Conservation (phyloP, 2,888 invertebrate genomes). For the Choreutis nemorana region DNA sequence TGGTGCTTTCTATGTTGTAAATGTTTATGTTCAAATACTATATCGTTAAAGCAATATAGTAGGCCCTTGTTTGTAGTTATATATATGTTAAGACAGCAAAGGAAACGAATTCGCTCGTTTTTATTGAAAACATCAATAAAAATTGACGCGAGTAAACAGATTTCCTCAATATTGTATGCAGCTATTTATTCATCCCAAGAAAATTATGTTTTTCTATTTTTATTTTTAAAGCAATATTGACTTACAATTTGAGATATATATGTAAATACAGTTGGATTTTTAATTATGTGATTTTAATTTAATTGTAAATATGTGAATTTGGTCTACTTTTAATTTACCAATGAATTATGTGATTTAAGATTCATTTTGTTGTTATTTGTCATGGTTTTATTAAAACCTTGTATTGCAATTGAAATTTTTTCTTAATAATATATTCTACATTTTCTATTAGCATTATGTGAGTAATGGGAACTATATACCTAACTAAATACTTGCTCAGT, state of each 20-base stretch:
- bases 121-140: slow-evolving; percentile 21
- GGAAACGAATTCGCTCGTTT: slow-evolving; percentile 30
- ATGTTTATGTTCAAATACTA: slow-evolving; percentile 21
- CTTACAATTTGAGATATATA: background rate
- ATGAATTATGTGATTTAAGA: slow-evolving; percentile 47
- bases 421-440: too few relatives aligned
- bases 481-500: too few relatives aligned
- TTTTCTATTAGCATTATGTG: too few relatives aligned
- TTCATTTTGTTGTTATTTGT: too few relatives aligned
- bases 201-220: slow-evolving; percentile 2
- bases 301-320: slow-evolving; percentile 58
- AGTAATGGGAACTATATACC: too few relatives aligned
- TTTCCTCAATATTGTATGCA: background rate
- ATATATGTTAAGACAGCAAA: slow-evolving; percentile 10
- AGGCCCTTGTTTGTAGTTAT: slow-evolving; percentile 18
- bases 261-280: background rate
- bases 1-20: slow-evolving; percentile 49
- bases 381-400: too few relatives aligned
- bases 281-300: slow-evolving; percentile 16
- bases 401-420: too few relatives aligned
- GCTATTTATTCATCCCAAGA: background rate
- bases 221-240: slow-evolving; percentile 8
- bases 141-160: slow-evolving; percentile 1
- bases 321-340: too few relatives aligned
- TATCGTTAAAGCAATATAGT: slow-evolving; percentile 30